A percentile compares a stretch with the other conserved stretches of the same genome.
These are phyloP conservation scores for Pluvianellus socialis DNA, from an alignment of 2,113 vertebrate species.

Conservation along the genomic window DNA sequence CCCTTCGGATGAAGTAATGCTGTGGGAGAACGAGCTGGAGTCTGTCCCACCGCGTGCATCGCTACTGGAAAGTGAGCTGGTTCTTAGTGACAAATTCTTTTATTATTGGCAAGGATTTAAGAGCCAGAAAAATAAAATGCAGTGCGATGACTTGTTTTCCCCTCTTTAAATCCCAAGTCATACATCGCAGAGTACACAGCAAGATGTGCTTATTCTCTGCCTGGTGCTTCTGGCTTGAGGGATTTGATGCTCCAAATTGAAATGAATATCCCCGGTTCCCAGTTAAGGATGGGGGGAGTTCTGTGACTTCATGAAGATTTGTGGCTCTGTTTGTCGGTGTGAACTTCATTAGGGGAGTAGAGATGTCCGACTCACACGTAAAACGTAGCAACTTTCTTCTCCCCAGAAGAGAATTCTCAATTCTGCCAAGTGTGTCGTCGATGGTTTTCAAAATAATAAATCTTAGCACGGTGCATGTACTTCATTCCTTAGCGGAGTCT, in stretches of 20 bases:
- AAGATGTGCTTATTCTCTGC: neutral
- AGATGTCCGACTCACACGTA: neutral
- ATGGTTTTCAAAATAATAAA: neutral
- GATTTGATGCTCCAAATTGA: neutral
- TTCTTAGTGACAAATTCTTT: neutral
- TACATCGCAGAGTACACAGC: accelerated
- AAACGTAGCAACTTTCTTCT: neutral
- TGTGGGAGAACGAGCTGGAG: neutral
- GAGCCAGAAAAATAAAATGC: neutral
- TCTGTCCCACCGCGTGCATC: neutral
- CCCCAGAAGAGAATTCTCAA: neutral
- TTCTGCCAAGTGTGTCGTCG: neutral
- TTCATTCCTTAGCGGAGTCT: neutral
- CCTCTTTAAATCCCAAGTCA: neutral
- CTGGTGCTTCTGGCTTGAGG: neutral
- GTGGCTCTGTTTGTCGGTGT: neutral
- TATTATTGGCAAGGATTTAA: neutral
- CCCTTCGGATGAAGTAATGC: neutral
- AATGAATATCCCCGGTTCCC: neutral
- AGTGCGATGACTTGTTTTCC: neutral
- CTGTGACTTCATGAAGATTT: neutral
- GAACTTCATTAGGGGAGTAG: neutral
- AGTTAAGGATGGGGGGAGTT: neutral
- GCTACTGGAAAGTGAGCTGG: neutral
- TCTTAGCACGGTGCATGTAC: neutral